Evolutionary conservation across 2,113 vertebrate genomes (phyloP).

Genomic region (Rhagologus leucostigma): DNA sequence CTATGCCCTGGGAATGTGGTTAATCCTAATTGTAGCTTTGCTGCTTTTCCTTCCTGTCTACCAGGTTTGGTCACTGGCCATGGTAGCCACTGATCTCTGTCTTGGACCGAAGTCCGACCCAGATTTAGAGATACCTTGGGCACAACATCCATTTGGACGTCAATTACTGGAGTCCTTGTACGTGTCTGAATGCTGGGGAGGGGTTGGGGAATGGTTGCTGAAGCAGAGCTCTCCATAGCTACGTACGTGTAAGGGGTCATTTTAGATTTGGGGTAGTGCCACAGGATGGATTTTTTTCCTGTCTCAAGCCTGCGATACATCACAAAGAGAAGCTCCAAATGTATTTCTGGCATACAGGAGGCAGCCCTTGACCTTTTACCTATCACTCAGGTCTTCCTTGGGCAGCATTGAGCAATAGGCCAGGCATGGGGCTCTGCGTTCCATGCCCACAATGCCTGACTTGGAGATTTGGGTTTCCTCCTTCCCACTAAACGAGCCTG

Average conservation of each 20-base stretch:
- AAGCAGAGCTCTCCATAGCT: not conserved
- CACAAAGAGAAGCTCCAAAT: not conserved
- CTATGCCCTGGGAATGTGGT: not conserved
- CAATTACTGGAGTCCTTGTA: conserved; percentile 94
- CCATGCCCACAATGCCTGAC: not conserved
- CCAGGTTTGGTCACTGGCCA: conserved; percentile 95
- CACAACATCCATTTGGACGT: conserved; percentile 93
- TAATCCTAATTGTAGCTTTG: conserved; percentile 29
- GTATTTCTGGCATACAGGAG: not conserved
- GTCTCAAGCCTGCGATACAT: not conserved
- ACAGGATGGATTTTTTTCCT: not conserved
- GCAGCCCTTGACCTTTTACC: not conserved
- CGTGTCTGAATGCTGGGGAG: conserved; percentile 52
- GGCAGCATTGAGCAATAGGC: not conserved
- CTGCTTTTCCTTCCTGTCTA: conserved; percentile 21
- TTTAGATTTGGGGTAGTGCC: not conserved
- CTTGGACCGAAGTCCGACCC: conserved; percentile 92
- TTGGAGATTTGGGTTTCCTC: not conserved
- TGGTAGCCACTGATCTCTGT: conserved; percentile 88
- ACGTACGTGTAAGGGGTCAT: not conserved
- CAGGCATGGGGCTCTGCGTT: not conserved
- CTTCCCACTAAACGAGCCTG: not conserved
- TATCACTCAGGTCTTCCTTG: not conserved
- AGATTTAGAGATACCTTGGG: conserved; percentile 94
- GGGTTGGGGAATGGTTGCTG: not conserved